Evolutionary conservation across 2,888 invertebrate species (phyloP).

Genomic region (Phortica magna): DNA sequence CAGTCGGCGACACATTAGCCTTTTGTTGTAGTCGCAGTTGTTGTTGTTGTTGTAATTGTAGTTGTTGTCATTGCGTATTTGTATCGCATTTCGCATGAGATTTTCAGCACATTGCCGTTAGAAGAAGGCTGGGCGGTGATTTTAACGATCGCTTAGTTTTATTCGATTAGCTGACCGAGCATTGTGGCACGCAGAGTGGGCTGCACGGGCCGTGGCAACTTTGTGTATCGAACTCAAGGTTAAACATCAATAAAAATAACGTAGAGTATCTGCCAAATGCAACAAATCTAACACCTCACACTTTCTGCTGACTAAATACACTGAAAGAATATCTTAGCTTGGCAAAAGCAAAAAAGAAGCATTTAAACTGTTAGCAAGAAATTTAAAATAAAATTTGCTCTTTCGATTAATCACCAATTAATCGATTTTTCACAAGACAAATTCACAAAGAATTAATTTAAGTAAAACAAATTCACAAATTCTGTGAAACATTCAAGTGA

Average conservation of each 20-base stretch:
- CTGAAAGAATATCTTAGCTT: background rate
- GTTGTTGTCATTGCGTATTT: conserved; percentile 1
- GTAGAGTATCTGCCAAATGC: conserved; percentile 48
- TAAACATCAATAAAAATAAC: conserved; percentile 69
- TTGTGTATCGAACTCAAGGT: conserved; percentile 58
- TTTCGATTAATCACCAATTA: too few relatives aligned
- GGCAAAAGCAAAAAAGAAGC: too few relatives aligned
- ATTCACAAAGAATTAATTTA: too few relatives aligned
- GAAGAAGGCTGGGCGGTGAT: conserved; percentile 45
- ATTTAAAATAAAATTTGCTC: too few relatives aligned
- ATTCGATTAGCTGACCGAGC: background rate
- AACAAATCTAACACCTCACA: conserved; percentile 27
- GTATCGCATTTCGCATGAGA: conserved; percentile 42
- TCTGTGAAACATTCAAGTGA: too few relatives aligned
- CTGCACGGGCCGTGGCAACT: background rate
- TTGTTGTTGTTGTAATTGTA: background rate
- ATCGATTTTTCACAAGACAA: too few relatives aligned
- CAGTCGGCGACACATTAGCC: conserved; percentile 31
- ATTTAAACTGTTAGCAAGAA: too few relatives aligned
- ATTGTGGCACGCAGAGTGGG: background rate
- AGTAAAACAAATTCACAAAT: too few relatives aligned
- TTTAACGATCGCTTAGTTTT: conserved; percentile 23
- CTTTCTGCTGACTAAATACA: background rate
- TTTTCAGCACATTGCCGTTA: conserved; percentile 3
- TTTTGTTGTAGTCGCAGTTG: background rate